phyloP scores from a whole-genome alignment of 1,140 invertebrate genomes.

The Mercenaria mercenaria region DNA sequence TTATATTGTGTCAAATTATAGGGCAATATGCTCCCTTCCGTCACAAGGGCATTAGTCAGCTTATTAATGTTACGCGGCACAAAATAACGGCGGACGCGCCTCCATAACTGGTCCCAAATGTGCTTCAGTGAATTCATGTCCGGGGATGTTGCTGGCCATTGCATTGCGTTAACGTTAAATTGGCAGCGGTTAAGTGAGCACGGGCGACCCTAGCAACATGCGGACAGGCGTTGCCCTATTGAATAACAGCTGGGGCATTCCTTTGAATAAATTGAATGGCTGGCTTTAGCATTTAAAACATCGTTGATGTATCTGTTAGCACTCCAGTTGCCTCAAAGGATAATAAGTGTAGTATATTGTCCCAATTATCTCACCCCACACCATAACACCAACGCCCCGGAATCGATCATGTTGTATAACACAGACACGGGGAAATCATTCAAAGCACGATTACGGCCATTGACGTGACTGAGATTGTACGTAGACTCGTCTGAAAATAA shows the following conservation, averaged over 20 bases:
- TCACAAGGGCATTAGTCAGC: no score
- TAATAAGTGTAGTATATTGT: neutral
- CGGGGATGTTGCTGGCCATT: neutral
- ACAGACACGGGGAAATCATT: neutral
- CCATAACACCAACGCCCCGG: neutral
- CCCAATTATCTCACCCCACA: neutral
- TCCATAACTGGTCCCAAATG: neutral
- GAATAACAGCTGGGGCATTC: no score
- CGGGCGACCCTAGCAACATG: no score
- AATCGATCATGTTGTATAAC: neutral
- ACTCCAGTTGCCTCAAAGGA: no score
- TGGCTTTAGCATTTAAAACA: neutral
- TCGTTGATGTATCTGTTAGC: neutral
- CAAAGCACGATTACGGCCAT: neutral
- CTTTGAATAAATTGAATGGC: neutral
- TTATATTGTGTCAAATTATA: constrained; percentile 6
- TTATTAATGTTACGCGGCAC: constrained; percentile 15
- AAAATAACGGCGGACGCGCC: neutral
- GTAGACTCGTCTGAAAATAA: neutral
- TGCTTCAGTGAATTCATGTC: neutral
- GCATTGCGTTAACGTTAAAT: constrained; percentile 1
- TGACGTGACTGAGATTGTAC: neutral
- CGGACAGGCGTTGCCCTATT: no score
- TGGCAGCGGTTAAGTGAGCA: neutral
- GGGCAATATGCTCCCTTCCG: neutral